A percentile compares a stretch with the other conserved stretches of the same genome.
These are phyloP conservation scores for Poeciliopsis turrubarensis DNA, from an alignment of 2,113 vertebrate species.

Conservation along the genomic window DNA sequence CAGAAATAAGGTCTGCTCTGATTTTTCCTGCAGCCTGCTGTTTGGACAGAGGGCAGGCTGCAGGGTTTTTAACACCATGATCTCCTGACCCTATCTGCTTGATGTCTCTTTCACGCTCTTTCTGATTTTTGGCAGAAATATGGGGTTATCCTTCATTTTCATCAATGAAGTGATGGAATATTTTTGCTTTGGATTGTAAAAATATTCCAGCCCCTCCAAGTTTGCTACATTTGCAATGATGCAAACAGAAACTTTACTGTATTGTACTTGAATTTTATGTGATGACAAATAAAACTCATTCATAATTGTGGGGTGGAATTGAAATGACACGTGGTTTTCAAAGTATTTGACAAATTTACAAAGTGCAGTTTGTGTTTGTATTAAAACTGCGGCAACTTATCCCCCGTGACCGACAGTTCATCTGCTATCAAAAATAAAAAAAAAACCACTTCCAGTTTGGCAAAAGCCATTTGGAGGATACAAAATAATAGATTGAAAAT, in stretches of 20 bases:
- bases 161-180: too few species aligned
- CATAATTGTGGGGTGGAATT: background rate
- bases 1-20: conserved; percentile 41
- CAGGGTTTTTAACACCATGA: conserved; percentile 54
- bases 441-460: too few species aligned
- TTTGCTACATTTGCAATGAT: background rate
- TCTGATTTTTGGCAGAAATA: background rate
- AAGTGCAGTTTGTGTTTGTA: background rate
- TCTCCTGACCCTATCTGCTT: background rate
- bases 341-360: background rate
- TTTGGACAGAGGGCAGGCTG: conserved; percentile 49
- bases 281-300: background rate
- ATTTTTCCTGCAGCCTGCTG: conserved; percentile 33
- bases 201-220: background rate
- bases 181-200: background rate
- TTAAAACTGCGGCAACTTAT: background rate
- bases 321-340: background rate
- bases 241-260: background rate
- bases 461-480: too few species aligned
- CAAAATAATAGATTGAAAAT: too few species aligned
- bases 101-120: background rate
- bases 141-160: too few species aligned
- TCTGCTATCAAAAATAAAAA: background rate
- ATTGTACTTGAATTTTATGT: background rate
- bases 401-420: too few species aligned